Conservation (phyloP, 2,888 invertebrate species). For the Agriopis marginaria region DNA sequence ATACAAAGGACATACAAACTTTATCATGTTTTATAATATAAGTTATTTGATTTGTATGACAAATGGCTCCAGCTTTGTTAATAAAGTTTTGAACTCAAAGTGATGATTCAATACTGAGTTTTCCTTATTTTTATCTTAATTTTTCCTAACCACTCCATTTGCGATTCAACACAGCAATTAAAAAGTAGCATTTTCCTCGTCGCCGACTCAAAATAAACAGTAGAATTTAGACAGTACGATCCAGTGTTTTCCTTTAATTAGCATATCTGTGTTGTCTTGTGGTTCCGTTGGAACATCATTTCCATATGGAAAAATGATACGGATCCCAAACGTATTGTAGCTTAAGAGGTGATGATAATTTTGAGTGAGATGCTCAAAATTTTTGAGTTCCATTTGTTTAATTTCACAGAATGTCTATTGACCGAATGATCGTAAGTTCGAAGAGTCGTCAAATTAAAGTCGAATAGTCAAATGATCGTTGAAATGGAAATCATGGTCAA, state of each 20-base stretch:
- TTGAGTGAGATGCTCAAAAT: not conserved
- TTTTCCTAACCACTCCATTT: slow-evolving; percentile 35
- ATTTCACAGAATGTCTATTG: too few species aligned
- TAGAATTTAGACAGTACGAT: slow-evolving; percentile 57
- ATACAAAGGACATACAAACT: too few species aligned
- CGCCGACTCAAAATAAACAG: slow-evolving; percentile 76
- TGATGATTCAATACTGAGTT: not conserved
- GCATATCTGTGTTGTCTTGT: slow-evolving; percentile 85
- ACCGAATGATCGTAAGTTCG: too few species aligned
- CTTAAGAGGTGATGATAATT: not conserved
- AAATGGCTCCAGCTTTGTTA: too few species aligned
- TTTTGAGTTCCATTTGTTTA: too few species aligned
- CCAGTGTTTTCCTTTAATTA: slow-evolving; percentile 85
- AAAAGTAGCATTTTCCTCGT: slow-evolving; percentile 59
- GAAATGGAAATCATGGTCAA: too few species aligned
- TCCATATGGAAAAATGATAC: slow-evolving; percentile 86
- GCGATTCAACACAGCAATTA: slow-evolving; percentile 40
- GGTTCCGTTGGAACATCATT: slow-evolving; percentile 78
- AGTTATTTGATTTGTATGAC: too few species aligned
- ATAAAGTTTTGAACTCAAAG: too few species aligned
- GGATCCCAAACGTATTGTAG: slow-evolving; percentile 60
- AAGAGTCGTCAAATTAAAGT: too few species aligned
- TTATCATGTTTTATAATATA: too few species aligned
- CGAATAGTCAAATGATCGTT: too few species aligned
- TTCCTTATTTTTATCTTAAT: not conserved